Evolutionary conservation across 2,113 vertebrate species (phyloP), one percentile per base, ranked within the genome.

Genomic region (Hippotragus niger): DNA sequence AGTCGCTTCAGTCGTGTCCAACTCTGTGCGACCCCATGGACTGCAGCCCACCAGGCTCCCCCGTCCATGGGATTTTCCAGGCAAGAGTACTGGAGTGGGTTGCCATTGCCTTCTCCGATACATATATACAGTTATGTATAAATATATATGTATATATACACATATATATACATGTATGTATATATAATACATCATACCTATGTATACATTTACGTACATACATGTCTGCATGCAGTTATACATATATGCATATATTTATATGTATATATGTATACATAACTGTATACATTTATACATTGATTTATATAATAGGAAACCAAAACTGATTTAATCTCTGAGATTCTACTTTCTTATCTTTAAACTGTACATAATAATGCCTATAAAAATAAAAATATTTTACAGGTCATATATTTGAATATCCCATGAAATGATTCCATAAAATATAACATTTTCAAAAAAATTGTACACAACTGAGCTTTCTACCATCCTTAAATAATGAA

Each of bases 371-470:
- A 43, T 33, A 76, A 43, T 25, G 4, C 25, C 52, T 85, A n/a
- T 87, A n/a, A 60, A 33, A 60, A 10, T 80, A 36, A 80, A 90
- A 87, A 80, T 85, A 36, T 78, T 47, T 95, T 36, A 45, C 7
- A 16, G 3, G 36, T 88, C 3, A 47, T 40, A 31, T 40, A 40
- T 80, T 94, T 62, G 8, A 80, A 55, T 21, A 33, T 33, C 45
- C 71, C 12, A 31, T 36, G 10, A 90, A 89, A 82, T 16, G 9
- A 84, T 33, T 47, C 15, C 31, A 58, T 12, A 50, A 36, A 74
- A 58, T 40, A 40, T 43, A 94, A 80, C 12, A 88, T 60, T 52
- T 76, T 33, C 27, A 9, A 80, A 80, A 80, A 62, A 62, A 50
- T 43, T 62, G 33, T 43, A 8, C 2, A 40, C 23, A 93, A 62